phyloP scores from a whole-genome alignment of 2,113 vertebrate species.

The Vulpes ferrilata region DNA sequence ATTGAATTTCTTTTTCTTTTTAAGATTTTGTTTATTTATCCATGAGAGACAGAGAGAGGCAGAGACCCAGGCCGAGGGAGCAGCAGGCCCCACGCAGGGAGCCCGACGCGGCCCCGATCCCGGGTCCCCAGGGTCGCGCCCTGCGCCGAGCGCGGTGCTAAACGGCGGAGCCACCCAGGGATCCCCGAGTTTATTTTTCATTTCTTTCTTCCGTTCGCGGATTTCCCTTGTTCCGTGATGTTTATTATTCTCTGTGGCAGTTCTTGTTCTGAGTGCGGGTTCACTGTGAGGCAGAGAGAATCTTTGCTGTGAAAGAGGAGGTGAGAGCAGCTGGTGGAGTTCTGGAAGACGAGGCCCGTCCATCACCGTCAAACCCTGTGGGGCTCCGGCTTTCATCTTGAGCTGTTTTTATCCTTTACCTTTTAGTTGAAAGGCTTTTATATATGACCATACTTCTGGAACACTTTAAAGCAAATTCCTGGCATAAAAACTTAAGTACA shows the following conservation, averaged over 20 bases:
- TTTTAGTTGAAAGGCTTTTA: background rate
- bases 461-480: constrained; percentile 9
- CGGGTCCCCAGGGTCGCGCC: too few relatives aligned
- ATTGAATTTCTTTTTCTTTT: background rate
- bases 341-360: background rate
- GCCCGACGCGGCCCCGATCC: too few relatives aligned
- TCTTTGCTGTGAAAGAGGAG: background rate
- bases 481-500: background rate
- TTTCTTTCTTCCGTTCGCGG: background rate
- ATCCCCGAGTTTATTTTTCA: background rate
- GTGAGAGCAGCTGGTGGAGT: background rate
- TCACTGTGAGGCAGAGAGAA: background rate
- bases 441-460: background rate
- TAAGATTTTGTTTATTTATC: too few relatives aligned
- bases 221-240: background rate
- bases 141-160: too few relatives aligned
- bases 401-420: background rate
- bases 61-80: too few relatives aligned
- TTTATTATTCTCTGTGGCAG: background rate
- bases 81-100: too few relatives aligned
- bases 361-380: background rate
- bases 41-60: too few relatives aligned
- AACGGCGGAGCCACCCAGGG: too few relatives aligned
- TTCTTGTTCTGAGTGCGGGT: background rate
- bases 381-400: background rate